phyloP scores from a whole-genome alignment of 2,113 vertebrate genomes.

The Paracanthobrama guichenoti region DNA sequence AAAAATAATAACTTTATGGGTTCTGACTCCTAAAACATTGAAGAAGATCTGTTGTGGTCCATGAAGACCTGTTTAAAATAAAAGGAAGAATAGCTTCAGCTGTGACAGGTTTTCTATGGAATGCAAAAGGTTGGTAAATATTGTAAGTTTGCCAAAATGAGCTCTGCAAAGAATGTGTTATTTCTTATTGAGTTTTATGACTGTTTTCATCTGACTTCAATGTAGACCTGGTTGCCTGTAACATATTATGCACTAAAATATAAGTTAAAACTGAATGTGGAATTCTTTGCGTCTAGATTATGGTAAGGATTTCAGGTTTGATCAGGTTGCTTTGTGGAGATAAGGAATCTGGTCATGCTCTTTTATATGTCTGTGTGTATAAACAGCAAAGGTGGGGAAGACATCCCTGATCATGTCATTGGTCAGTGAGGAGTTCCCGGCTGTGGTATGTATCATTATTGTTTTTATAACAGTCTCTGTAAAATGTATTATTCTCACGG shows the following conservation, averaged over 20 bases:
- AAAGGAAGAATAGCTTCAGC: neutral
- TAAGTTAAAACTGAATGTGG: neutral
- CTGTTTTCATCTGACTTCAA: neutral
- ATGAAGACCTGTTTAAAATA: neutral
- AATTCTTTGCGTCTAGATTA: neutral
- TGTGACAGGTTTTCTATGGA: neutral
- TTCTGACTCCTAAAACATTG: neutral
- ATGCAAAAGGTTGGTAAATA: neutral
- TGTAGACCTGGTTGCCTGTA: neutral
- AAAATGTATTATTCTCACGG: neutral
- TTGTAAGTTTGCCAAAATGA: neutral
- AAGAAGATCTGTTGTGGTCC: neutral
- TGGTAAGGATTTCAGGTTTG: neutral
- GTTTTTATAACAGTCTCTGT: neutral
- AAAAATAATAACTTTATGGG: neutral
- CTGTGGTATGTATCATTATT: constrained; percentile 80
- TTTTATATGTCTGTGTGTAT: constrained; percentile 23
- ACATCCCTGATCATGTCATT: constrained; percentile 98
- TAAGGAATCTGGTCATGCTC: neutral
- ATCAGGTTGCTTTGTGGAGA: neutral
- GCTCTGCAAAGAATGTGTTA: neutral
- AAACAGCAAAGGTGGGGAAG: constrained; percentile 96
- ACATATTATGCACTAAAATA: neutral
- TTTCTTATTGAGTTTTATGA: neutral
- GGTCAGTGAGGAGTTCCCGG: constrained; percentile 98